These are phyloP conservation scores for Pelochelys cantorii DNA, from an alignment of 2,797 vertebrate species.

Conservation along the genomic window DNA sequence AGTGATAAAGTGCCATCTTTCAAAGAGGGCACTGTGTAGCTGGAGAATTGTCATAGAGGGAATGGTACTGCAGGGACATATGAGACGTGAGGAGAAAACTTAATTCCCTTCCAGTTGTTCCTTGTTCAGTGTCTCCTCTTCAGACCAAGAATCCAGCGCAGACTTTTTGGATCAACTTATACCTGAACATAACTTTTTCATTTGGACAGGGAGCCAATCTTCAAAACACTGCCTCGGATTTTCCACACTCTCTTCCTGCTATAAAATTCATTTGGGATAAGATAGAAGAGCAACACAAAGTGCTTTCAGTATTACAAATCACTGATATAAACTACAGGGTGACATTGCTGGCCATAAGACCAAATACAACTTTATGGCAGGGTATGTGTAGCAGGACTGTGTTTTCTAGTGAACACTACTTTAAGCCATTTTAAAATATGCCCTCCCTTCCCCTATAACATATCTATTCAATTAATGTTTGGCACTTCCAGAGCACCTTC, in stretches of 20 bases:
- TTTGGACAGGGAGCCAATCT: not conserved
- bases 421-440: rapidly evolving
- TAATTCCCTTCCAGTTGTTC: conserved; percentile 15
- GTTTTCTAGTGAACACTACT: rapidly evolving
- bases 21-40: conserved; percentile 50
- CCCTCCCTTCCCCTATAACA: not conserved
- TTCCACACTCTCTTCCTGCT: not conserved
- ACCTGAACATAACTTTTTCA: not conserved
- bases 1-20: conserved; percentile 34
- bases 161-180: not conserved
- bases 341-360: not conserved
- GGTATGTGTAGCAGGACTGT: not conserved
- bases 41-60: conserved; percentile 39
- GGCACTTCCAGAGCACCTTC: not conserved
- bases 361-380: not conserved
- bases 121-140: conserved; percentile 13
- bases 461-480: not conserved
- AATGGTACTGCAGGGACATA: conserved; percentile 50
- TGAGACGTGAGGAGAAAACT: conserved; percentile 47
- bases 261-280: not conserved
- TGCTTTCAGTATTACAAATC: not conserved
- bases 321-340: not conserved
- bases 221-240: rapidly evolving
- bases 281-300: not conserved
- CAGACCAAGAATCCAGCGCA: conserved; percentile 31